Percentiles rank a stretch among this genome's conserved stretches.
These are phyloP conservation scores for Neofelis nebulosa DNA, from an alignment of 2,113 vertebrate genomes.

Conservation along the genomic window DNA sequence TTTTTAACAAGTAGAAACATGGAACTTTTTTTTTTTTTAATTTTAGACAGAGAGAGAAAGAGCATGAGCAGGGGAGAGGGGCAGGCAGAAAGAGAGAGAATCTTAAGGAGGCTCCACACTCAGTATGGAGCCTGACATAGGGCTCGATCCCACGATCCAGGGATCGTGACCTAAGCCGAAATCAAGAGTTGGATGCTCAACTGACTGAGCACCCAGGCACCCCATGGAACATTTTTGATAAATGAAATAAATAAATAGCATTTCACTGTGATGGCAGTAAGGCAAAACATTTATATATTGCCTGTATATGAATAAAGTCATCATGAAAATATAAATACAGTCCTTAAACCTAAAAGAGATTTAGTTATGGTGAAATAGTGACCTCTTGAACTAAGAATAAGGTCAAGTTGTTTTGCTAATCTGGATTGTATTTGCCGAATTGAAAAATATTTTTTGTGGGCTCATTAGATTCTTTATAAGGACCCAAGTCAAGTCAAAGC, in stretches of 20 bases:
- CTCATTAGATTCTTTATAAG: neutral
- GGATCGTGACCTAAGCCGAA: no score
- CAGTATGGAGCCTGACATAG: no score
- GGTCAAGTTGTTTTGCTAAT: conserved; percentile 24
- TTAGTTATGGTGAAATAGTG: neutral
- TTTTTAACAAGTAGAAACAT: neutral
- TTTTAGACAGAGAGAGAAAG: no score
- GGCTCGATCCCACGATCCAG: no score
- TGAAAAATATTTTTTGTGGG: conserved; percentile 35
- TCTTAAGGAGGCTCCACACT: no score
- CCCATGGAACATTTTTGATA: conserved; percentile 13
- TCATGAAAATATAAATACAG: conserved; percentile 33
- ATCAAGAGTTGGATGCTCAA: no score
- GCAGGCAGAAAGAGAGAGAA: no score
- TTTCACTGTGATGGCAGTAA: neutral
- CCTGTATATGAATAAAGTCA: neutral
- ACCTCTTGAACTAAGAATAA: conserved; percentile 31
- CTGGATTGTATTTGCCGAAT: neutral
- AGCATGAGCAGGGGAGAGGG: no score
- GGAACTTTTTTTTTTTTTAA: neutral
- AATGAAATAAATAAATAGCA: conserved; percentile 19
- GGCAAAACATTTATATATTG: neutral
- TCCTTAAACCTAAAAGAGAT: neutral
- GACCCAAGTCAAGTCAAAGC: neutral
- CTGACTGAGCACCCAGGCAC: no score